Conservation (phyloP, 2,797 vertebrate species). For the Melanotaenia trifasciata region DNA sequence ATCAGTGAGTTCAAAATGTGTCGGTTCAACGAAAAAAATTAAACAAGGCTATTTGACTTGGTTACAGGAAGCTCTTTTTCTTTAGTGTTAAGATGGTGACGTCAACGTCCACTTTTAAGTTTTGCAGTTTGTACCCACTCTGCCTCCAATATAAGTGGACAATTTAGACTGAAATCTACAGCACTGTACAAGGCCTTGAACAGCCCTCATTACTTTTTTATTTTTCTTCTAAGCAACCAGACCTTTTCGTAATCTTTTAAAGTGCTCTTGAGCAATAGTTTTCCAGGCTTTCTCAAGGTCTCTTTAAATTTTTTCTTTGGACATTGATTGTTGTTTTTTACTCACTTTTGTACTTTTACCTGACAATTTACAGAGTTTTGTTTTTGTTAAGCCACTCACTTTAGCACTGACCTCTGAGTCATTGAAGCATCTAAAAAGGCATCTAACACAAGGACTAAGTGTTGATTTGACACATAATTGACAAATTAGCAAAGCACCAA, state of each 20-base stretch:
- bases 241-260: not conserved
- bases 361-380: not conserved
- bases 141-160: not conserved
- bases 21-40: not conserved
- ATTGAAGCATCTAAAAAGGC: not conserved
- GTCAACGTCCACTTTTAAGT: not conserved
- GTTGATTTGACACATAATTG: not conserved
- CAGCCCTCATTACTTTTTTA: not conserved
- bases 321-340: not conserved
- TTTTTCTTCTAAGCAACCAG: not conserved
- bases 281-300: not conserved
- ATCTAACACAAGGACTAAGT: not conserved
- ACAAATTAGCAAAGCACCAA: not conserved
- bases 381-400: not conserved
- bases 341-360: not conserved
- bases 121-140: not conserved
- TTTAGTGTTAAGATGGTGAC: not conserved
- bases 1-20: not conserved
- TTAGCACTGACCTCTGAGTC: not conserved
- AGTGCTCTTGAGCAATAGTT: not conserved
- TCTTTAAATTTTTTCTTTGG: not conserved
- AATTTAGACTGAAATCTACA: not conserved
- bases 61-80: not conserved
- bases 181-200: not conserved
- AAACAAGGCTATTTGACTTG: not conserved